Evolutionary conservation across 2,797 vertebrate species (phyloP), one percentile per base, ranked within the genome.

Genomic region (Acanthornis magna): DNA sequence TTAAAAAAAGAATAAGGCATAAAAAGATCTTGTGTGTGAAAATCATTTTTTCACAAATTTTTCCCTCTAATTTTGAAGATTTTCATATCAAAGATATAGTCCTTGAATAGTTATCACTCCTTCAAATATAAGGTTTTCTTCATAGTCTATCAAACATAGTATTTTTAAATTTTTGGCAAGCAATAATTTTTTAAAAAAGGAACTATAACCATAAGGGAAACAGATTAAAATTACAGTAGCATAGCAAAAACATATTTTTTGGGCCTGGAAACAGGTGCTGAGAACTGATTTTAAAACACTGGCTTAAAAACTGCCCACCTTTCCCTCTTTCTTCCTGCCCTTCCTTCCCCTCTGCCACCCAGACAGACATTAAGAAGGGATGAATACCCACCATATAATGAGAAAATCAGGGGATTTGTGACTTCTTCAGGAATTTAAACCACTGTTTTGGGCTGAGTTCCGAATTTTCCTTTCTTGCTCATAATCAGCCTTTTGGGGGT

Each of bases 141-240:
- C 8, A 20, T 4, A 19, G 9, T 18, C 14, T 68, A 7, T 13
- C 9, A 25, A 45, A 60, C 16, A 29, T 0, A 60, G 4, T 2
- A 18, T 14, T n/a, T 60, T 38, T 38, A 0, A 74, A 67, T 8
- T 16, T 65, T 30, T 38, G 38, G 16, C 29, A 80, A 54, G 6
- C 1, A n/a, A 53, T 6, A 3, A 32, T 26, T 45, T 15, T 11
- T 38, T 70, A 32, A 76, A 18, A 51, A 57, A 30, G 4, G 1
- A 30, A 15, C 3, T 20, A 27, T 17, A 19, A 60, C 5, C 10
- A 50, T 22, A 21, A 3, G 62, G 13, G 8, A 84, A 87, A 81
- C 10, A 6, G 1, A 63, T 9, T 9, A 55, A 75, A 63, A 61
- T 40, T 65, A 30, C 85, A 63, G 10, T 25, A 57, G 8, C 5